Conservation (phyloP, 2,888 invertebrate species). For the Hoplodrina blanda region DNA sequence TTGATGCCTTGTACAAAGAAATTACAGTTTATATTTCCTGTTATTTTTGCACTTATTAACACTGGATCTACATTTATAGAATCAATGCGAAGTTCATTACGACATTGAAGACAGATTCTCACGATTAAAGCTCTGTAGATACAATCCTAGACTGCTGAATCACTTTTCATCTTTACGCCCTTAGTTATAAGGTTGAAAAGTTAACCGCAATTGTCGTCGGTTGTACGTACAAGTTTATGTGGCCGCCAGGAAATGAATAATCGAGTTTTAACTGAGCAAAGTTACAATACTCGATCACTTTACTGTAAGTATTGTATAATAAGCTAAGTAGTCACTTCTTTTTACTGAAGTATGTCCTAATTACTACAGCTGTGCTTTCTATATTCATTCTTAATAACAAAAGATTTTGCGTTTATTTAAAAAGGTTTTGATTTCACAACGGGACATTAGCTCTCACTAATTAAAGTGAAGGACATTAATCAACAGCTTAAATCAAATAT, state of each 20-base stretch:
- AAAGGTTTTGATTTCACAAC: constrained; percentile 3
- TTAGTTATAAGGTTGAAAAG: too few relatives aligned
- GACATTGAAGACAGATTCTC: constrained; percentile 41
- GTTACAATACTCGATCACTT: constrained; percentile 9
- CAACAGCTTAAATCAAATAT: constrained; percentile 28
- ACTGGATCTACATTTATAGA: constrained; percentile 49
- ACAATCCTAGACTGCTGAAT: too few relatives aligned
- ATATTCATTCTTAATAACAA: too few relatives aligned
- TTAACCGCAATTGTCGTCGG: too few relatives aligned
- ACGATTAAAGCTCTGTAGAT: constrained; percentile 22
- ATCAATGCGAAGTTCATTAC: constrained; percentile 45
- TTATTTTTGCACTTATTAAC: constrained; percentile 65
- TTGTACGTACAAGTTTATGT: constrained; percentile 11
- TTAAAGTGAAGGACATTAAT: constrained; percentile 21
- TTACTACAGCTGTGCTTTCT: neutral
- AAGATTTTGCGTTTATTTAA: neutral
- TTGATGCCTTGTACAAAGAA: constrained; percentile 71
- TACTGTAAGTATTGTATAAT: neutral
- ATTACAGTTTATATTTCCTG: constrained; percentile 78
- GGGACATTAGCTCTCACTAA: constrained; percentile 7
- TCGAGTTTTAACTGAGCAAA: constrained; percentile 48
- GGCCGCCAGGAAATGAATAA: constrained; percentile 39
- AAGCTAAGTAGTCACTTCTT: neutral
- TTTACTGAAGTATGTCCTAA: neutral
- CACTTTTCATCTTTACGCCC: too few relatives aligned